phyloP scores from a whole-genome alignment of 2,888 invertebrate species.

The Tipula confusa region DNA sequence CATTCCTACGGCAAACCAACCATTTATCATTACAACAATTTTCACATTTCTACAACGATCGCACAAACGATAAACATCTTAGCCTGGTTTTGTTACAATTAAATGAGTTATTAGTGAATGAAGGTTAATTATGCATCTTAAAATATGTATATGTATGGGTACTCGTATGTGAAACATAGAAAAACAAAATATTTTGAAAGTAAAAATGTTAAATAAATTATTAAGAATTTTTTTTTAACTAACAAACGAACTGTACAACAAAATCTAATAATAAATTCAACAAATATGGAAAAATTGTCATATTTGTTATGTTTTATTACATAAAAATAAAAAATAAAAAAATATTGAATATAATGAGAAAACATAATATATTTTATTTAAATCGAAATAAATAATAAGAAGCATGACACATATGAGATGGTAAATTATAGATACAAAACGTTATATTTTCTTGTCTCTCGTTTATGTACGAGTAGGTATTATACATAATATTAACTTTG shows the following conservation, averaged over 20 bases:
- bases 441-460: neutral
- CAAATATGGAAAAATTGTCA: slow-evolving; percentile 20
- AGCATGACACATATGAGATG: slow-evolving; percentile 12
- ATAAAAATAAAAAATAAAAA: neutral
- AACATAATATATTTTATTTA: slow-evolving; percentile 15
- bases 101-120: neutral
- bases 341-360: slow-evolving; percentile 5
- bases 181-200: neutral
- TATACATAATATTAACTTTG: too few relatives aligned
- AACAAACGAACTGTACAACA: neutral
- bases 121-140: neutral
- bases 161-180: too few relatives aligned
- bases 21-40: neutral
- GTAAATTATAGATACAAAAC: slow-evolving; percentile 20
- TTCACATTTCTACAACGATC: neutral
- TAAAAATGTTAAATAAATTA: neutral
- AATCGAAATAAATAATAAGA: slow-evolving; percentile 12
- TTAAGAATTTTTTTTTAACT: neutral
- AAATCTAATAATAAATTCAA: neutral
- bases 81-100: neutral
- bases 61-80: neutral
- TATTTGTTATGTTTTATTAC: slow-evolving; percentile 25
- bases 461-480: too few relatives aligned
- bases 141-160: too few relatives aligned
- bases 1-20: neutral